Conservation (phyloP, 1,140 invertebrate species). For the Drosophila gunungcola region DNA sequence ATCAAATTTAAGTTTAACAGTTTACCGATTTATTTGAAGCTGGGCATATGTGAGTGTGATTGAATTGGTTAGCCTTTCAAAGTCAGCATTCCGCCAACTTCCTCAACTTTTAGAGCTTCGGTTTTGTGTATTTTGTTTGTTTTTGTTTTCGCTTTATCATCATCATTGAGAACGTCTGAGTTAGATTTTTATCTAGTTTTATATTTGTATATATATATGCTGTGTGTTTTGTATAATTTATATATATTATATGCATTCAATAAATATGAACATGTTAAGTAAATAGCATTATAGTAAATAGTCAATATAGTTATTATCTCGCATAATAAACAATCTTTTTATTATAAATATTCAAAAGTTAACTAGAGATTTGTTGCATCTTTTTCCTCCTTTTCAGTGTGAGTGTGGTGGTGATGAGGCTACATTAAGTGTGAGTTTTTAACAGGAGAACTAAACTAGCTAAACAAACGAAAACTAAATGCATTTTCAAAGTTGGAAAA, state of each 20-base stretch:
- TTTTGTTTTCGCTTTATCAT: conserved; percentile 9
- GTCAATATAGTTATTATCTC: conserved; percentile 75
- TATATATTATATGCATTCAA: conserved; percentile 67
- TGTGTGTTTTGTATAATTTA: conserved; percentile 37
- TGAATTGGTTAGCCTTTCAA: conserved; percentile 32
- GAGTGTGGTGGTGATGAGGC: conserved; percentile 29
- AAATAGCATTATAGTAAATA: conserved; percentile 76
- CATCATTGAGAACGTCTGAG: conserved; percentile 30
- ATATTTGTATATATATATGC: conserved; percentile 40
- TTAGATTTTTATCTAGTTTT: conserved; percentile 37
- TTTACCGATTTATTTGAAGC: conserved; percentile 55
- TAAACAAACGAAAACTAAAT: conserved; percentile 63
- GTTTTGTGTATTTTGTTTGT: neutral
- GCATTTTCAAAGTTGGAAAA: conserved; percentile 46
- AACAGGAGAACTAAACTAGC: conserved; percentile 46
- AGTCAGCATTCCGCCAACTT: conserved; percentile 40
- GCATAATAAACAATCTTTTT: conserved; percentile 55
- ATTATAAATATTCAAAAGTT: conserved; percentile 72
- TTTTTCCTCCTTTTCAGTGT: conserved; percentile 22
- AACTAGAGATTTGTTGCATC: conserved; percentile 62
- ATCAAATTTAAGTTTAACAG: conserved; percentile 54
- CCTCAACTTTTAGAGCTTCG: conserved; percentile 26
- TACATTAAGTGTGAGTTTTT: conserved; percentile 46
- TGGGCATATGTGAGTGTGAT: conserved; percentile 30
- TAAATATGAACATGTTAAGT: conserved; percentile 73